These are phyloP conservation scores for Polydesmus complanatus DNA, from an alignment of 2,888 invertebrate species.

Conservation along the genomic window DNA sequence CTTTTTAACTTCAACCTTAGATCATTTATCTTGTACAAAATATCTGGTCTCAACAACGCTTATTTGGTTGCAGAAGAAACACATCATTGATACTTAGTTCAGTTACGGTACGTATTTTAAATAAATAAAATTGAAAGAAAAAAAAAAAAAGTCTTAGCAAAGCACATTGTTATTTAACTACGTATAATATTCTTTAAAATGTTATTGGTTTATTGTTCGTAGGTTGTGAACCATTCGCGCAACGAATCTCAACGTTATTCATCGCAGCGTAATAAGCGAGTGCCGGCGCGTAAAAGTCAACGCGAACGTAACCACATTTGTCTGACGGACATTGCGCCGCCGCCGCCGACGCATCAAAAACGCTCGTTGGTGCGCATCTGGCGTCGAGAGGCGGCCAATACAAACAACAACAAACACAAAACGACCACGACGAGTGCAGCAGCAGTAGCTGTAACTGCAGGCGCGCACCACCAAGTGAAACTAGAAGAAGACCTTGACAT, in stretches of 20 bases:
- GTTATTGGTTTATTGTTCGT: neutral
- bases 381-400: no score
- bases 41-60: neutral
- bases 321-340: slow-evolving; percentile 6
- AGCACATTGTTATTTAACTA: neutral
- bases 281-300: neutral
- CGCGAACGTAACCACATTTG: slow-evolving; percentile 9
- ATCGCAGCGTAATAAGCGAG: neutral
- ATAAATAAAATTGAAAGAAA: no score
- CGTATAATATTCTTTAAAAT: neutral
- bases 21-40: slow-evolving; percentile 9
- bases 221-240: neutral
- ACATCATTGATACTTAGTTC: neutral
- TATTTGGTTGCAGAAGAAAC: neutral
- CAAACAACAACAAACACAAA: no score
- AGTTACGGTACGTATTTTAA: neutral
- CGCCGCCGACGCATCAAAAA: no score
- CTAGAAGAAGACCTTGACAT: no score
- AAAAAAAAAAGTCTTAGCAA: no score
- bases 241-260: slow-evolving; percentile 6
- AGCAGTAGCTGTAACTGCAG: no score
- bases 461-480: no score
- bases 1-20: neutral
- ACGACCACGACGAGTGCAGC: no score
- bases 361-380: no score